phyloP scores from a whole-genome alignment of 2,888 invertebrate genomes.

The Escarpia spicata region DNA sequence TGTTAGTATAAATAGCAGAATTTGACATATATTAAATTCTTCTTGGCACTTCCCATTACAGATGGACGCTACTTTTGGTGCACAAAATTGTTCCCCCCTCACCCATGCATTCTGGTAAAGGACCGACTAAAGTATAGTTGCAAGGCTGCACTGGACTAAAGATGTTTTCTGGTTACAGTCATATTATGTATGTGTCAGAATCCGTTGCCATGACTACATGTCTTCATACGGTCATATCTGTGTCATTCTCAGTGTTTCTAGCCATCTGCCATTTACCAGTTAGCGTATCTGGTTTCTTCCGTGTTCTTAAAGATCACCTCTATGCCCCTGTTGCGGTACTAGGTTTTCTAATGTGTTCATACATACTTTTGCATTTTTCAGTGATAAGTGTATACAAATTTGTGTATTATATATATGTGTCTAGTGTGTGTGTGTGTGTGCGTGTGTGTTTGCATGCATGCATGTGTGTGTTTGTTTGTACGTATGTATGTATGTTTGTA shows the following conservation, averaged over 20 bases:
- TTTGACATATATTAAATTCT: constrained; percentile 25
- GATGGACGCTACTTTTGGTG: too few species aligned
- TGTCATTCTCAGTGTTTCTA: not conserved
- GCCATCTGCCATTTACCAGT: not conserved
- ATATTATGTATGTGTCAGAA: not conserved
- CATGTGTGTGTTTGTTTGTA: not conserved
- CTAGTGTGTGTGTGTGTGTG: constrained; percentile 19
- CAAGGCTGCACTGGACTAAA: not conserved
- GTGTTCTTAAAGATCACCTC: not conserved
- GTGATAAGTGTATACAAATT: too few species aligned
- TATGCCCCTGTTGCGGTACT: not conserved
- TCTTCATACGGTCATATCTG: not conserved
- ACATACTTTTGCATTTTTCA: too few species aligned
- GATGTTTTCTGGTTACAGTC: not conserved
- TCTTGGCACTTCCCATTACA: too few species aligned
- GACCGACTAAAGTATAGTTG: not conserved
- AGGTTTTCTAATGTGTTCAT: too few species aligned
- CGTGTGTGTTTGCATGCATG: constrained; percentile 14
- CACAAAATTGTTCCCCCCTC: too few species aligned
- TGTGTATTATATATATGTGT: not conserved
- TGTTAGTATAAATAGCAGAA: constrained; percentile 27
- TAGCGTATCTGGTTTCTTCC: not conserved
- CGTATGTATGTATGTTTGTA: not conserved
- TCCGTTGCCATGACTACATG: not conserved
- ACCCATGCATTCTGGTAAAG: not conserved